These are phyloP conservation scores for Silurus meridionalis DNA, from an alignment of 2,113 vertebrate species.

Conservation along the genomic window DNA sequence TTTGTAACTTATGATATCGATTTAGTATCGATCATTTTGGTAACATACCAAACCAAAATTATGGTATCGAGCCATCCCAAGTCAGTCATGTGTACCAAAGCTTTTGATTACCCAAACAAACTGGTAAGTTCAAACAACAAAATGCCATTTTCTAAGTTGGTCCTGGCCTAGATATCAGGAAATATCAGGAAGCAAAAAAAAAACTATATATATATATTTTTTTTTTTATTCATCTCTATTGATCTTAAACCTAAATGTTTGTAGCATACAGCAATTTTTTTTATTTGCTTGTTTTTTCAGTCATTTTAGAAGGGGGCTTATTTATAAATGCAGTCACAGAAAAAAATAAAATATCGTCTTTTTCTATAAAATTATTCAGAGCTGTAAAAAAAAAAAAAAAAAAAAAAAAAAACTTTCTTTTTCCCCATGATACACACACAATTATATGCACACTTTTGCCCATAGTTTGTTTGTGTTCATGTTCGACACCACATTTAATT, in stretches of 20 bases:
- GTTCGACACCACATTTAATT: not conserved
- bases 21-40: too few relatives aligned
- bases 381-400: not conserved
- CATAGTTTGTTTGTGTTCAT: not conserved
- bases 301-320: too few relatives aligned
- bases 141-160: not conserved
- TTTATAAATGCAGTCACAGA: too few relatives aligned
- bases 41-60: too few relatives aligned
- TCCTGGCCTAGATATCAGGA: not conserved
- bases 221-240: not conserved
- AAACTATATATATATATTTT: too few relatives aligned
- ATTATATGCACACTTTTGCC: too few relatives aligned
- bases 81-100: not conserved
- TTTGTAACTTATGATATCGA: too few relatives aligned
- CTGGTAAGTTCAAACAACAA: not conserved
- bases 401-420: too few relatives aligned
- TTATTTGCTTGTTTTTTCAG: too few relatives aligned
- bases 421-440: not conserved
- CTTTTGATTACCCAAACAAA: not conserved
- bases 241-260: not conserved
- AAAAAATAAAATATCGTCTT: not conserved
- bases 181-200: not conserved
- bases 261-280: too few relatives aligned
- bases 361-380: not conserved
- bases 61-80: too few relatives aligned